Evolutionary conservation across 1,140 invertebrate species (phyloP), one percentile per base, ranked within the genome.

Genomic region (Drosophila pseudoobscura): DNA sequence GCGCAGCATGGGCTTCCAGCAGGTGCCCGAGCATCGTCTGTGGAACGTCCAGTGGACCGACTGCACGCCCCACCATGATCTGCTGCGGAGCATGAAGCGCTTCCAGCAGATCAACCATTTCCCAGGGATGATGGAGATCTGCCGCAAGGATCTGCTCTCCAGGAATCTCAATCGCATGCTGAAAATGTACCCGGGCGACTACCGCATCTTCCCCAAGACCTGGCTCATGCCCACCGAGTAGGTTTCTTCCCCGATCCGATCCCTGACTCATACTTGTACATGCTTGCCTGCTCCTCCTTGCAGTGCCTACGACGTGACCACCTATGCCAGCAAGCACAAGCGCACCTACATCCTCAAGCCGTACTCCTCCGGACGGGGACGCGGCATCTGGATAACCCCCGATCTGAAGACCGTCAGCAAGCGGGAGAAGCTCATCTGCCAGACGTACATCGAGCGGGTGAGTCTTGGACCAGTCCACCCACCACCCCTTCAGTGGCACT

Each of bases 31-130:
- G 17, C 82, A 87, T 50, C 70, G 82, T 0, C 26, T 94, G 55
- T 98, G 97, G 97, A 97, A 97, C 88, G 93, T 98, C 8, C 96
- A 95, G 78, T 98, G 97, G 97, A 97, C 96, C 0, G 97, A 98
- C 90, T 93, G 94, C 64, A 96, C 95, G 35, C 94, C 97, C 3
- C 95, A 96, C 22, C 93, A 97, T 0, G 96, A 97, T 76, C 92
- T 95, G 58, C 95, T 95, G 3, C 96, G 97, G 89, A 95, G 96
- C 64, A 97, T 98, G 96, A 97, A 97, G 90, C 93, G 96, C 57
- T 98, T 96, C 91, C 95, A 98, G 92, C 96, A 96, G 91, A 95
- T 97, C 53, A 97, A 98, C 90, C 97, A 98, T 91, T 98, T 97
- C 89, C 97, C 97, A 13, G 96, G 96, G 39, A 97, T 98, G 96